phyloP scores from a whole-genome alignment of 2,113 vertebrate genomes.

The Ctenomys sociabilis region DNA sequence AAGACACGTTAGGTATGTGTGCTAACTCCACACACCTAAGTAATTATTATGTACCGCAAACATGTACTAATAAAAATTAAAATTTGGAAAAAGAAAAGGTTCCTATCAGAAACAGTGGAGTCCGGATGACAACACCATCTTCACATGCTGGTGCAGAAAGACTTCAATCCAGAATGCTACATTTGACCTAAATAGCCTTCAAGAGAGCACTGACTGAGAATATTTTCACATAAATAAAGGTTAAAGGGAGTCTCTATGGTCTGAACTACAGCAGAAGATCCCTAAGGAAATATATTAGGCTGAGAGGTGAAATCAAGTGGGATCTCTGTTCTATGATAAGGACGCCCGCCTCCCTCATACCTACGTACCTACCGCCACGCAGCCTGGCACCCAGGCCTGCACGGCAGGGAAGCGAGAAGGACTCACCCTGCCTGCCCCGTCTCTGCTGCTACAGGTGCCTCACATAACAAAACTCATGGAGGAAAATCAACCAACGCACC shows the following conservation, averaged over 20 bases:
- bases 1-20: neutral
- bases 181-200: neutral
- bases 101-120: neutral
- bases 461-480: neutral
- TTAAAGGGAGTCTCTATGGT: neutral
- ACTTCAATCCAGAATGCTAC: neutral
- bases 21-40: neutral
- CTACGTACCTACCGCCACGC: neutral
- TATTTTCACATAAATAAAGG: neutral
- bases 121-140: neutral
- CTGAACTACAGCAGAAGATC: neutral
- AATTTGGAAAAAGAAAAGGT: neutral
- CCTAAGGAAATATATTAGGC: neutral
- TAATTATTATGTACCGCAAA: neutral
- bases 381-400: neutral
- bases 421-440: neutral
- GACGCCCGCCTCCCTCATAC: neutral
- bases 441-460: neutral
- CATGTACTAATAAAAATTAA: neutral
- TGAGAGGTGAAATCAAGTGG: neutral
- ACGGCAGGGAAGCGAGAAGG: neutral
- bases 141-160: neutral
- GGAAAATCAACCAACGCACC: neutral
- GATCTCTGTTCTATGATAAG: neutral
- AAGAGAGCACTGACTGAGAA: neutral